Evolutionary conservation across 2,113 vertebrate species (phyloP).

Genomic region (Crotophaga sulcirostris): DNA sequence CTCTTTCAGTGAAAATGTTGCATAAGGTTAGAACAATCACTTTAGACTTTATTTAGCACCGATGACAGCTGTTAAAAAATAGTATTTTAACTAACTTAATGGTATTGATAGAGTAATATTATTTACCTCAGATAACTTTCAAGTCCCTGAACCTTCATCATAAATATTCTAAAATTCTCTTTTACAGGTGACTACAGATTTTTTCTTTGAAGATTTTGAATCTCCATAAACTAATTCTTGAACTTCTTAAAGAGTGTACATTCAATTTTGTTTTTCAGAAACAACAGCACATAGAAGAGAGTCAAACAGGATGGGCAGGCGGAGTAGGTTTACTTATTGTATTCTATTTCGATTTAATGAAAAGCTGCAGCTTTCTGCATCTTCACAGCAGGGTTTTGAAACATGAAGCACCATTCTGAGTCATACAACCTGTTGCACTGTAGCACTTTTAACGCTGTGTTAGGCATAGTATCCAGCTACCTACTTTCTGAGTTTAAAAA

Average conservation of each 20-base stretch:
- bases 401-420: neutral
- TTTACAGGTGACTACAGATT: neutral
- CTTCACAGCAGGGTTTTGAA: slow-evolving; percentile 20
- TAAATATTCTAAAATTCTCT: neutral
- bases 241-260: neutral
- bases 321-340: slow-evolving; percentile 80
- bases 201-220: neutral
- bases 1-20: neutral
- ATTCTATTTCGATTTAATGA: slow-evolving; percentile 32
- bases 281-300: slow-evolving; percentile 85
- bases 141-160: neutral
- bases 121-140: neutral
- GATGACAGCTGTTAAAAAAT: neutral
- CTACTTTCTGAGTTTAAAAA: neutral
- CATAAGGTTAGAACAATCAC: neutral
- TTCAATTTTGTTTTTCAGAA: slow-evolving; percentile 67
- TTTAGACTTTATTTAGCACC: neutral
- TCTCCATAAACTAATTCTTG: neutral
- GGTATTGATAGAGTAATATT: neutral
- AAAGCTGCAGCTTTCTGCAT: neutral
- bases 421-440: neutral
- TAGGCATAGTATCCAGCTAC: neutral
- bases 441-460: neutral
- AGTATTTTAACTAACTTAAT: neutral
- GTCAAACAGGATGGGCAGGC: slow-evolving; percentile 93